phyloP scores from a whole-genome alignment of 2,888 invertebrate species.

The Thymelicus acteon region DNA sequence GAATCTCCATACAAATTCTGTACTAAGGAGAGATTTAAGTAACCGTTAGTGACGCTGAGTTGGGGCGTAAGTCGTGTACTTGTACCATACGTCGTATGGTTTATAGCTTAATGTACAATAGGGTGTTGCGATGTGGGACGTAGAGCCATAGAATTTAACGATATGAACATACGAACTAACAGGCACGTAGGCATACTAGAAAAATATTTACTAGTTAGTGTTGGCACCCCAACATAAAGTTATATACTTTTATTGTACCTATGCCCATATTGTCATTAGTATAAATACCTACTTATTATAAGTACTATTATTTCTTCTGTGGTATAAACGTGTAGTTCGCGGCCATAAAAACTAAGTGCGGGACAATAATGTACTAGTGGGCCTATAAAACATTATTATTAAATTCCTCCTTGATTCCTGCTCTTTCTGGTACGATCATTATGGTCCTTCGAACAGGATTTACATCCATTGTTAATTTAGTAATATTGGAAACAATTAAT shows the following conservation, averaged over 20 bases:
- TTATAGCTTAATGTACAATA: conserved; percentile 6
- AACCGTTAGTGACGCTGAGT: no score
- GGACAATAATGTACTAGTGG: background rate
- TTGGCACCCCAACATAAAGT: background rate
- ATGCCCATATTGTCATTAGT: background rate
- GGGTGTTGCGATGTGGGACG: background rate
- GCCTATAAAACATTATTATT: background rate
- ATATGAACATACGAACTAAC: conserved; percentile 14
- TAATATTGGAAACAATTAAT: no score
- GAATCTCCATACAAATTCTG: no score
- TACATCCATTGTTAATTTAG: no score
- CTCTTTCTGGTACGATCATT: no score
- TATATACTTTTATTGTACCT: background rate
- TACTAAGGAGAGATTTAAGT: no score
- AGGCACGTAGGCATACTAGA: background rate
- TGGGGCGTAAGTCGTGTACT: no score
- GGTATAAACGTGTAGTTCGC: background rate
- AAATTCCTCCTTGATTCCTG: background rate
- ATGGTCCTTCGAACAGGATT: no score
- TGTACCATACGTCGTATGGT: background rate
- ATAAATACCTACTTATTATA: no score
- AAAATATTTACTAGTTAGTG: background rate
- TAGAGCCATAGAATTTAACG: conserved; percentile 27
- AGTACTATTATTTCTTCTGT: no score
- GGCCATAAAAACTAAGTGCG: background rate